Conservation (phyloP, 2,797 vertebrate species). For the Carcharodon carcharias region DNA sequence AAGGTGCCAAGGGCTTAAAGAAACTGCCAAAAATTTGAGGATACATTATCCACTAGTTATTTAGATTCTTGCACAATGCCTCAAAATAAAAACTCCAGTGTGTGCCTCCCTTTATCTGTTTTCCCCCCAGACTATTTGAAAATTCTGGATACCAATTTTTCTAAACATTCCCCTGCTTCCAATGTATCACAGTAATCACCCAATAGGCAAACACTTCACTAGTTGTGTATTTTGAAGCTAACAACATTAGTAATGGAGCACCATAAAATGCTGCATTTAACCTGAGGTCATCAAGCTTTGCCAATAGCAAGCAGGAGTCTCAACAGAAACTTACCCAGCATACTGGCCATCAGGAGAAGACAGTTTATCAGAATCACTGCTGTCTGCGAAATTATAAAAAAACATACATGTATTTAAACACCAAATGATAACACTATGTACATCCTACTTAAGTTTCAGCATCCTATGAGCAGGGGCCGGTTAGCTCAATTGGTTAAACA, state of each 20-base stretch:
- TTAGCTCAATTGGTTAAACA: neutral
- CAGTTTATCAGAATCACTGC: neutral
- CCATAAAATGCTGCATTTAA: neutral
- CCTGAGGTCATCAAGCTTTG: neutral
- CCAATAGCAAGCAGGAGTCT: neutral
- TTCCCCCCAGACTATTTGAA: neutral
- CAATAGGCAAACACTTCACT: neutral
- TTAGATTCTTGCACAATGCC: neutral
- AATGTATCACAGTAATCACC: neutral
- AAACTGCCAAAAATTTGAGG: neutral
- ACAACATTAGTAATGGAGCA: neutral
- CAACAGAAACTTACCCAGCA: neutral
- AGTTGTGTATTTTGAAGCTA: neutral
- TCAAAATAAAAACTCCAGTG: neutral
- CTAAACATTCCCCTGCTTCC: too few species aligned
- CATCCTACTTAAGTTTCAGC: too few species aligned
- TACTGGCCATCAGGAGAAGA: neutral
- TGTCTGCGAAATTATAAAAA: slow-evolving; percentile 15
- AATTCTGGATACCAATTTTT: neutral
- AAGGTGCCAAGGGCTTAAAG: neutral
- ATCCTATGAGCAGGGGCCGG: neutral
- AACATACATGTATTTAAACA: neutral
- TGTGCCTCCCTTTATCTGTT: neutral
- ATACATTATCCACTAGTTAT: neutral
- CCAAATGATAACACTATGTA: neutral